Percentiles rank a stretch among this genome's conserved stretches.
Conservation (phyloP, 1,140 invertebrate genomes). For the Achroia grisella region DNA sequence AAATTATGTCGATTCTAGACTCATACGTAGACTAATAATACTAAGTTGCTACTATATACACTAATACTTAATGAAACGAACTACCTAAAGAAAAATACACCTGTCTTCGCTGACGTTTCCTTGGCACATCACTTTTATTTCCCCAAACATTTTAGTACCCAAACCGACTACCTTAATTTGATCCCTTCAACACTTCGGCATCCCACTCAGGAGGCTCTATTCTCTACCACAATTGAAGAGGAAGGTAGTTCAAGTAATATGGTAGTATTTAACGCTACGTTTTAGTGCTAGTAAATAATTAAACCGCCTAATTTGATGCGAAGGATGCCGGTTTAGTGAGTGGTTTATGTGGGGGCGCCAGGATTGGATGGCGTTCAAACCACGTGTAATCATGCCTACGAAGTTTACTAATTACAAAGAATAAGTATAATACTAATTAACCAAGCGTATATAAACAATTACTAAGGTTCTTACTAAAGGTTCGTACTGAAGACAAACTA, state of each 20-base stretch:
- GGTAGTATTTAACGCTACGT: slow-evolving; percentile 42
- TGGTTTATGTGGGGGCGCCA: slow-evolving; percentile 43
- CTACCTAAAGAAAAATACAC: slow-evolving; percentile 42
- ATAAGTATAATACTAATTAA: no score
- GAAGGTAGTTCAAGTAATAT: slow-evolving; percentile 31
- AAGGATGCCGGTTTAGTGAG: slow-evolving; percentile 31
- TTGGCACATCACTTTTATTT: slow-evolving; percentile 48
- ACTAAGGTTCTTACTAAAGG: no score
- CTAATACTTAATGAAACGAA: slow-evolving; percentile 1
- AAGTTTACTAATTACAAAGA: background rate
- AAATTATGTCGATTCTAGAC: no score
- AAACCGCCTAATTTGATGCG: slow-evolving; percentile 66
- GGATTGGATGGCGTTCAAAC: slow-evolving; percentile 31
- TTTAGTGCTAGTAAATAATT: slow-evolving; percentile 68
- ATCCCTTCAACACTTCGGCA: slow-evolving; percentile 25
- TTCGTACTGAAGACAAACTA: no score
- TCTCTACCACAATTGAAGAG: slow-evolving; percentile 1
- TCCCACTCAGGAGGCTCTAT: slow-evolving; percentile 9
- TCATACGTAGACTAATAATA: no score
- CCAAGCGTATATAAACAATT: no score
- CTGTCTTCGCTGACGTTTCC: slow-evolving; percentile 35
- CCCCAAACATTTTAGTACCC: slow-evolving; percentile 44
- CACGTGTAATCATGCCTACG: slow-evolving; percentile 10
- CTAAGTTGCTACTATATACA: no score
- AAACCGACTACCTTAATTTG: slow-evolving; percentile 37